Evolutionary conservation across 2,113 vertebrate species (phyloP).

Genomic region (Natator depressus): DNA sequence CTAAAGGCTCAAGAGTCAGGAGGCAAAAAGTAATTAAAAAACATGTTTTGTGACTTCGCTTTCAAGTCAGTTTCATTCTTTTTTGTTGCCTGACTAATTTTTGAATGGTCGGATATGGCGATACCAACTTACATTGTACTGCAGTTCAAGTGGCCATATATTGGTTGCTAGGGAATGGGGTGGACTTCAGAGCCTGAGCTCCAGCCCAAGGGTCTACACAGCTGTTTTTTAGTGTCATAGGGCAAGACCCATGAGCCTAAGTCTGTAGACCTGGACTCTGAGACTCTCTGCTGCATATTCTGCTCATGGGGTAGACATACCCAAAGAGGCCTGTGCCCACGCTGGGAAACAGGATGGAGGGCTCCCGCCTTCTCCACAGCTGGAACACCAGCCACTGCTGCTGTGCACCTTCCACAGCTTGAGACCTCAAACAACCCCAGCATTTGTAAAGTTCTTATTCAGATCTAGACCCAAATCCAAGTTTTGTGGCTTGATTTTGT

Average conservation of each 20-base stretch:
- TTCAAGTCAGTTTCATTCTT: background rate
- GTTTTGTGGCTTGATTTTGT: background rate
- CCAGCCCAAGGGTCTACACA: too few species aligned
- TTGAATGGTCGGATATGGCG: background rate
- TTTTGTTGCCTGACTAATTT: background rate
- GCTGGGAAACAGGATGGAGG: background rate
- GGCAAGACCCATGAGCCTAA: too few species aligned
- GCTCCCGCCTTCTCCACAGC: background rate
- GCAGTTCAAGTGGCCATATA: background rate
- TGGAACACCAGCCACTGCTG: background rate
- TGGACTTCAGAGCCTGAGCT: background rate
- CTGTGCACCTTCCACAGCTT: accelerated
- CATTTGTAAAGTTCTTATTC: background rate
- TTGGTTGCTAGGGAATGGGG: background rate
- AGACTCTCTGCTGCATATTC: too few species aligned
- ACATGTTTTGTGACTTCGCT: background rate
- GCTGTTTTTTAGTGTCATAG: too few species aligned
- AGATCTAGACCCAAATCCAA: background rate
- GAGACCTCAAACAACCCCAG: background rate
- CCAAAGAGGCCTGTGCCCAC: background rate
- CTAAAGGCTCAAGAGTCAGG: background rate
- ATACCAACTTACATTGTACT: background rate
- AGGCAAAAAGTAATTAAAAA: background rate
- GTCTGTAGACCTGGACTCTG: too few species aligned
- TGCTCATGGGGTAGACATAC: background rate